phyloP scores from a whole-genome alignment of 2,888 invertebrate species.

The Callosobruchus maculatus region DNA sequence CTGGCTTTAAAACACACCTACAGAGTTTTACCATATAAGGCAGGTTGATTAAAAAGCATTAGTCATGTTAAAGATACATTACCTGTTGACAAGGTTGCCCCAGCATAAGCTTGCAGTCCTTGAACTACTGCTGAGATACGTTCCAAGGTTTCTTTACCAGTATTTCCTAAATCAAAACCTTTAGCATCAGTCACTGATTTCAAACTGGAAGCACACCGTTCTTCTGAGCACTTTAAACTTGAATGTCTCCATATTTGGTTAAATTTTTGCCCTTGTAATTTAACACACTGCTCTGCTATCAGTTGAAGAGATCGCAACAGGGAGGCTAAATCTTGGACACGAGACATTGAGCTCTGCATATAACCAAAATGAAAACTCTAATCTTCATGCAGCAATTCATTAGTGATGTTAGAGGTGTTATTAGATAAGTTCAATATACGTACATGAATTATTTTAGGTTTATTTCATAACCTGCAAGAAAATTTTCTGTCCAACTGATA shows the following conservation, averaged over 20 bases:
- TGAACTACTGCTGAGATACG: constrained; percentile 66
- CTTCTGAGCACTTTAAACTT: constrained; percentile 55
- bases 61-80: constrained; percentile 9
- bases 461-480: not conserved
- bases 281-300: constrained; percentile 63
- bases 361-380: not conserved
- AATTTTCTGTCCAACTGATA: not conserved
- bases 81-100: constrained; percentile 33
- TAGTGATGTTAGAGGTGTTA: not conserved
- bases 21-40: not conserved
- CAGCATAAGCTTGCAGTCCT: constrained; percentile 62
- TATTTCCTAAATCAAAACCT: constrained; percentile 39
- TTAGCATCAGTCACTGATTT: constrained; percentile 9
- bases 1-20: not conserved
- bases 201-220: constrained; percentile 26
- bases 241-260: constrained; percentile 67
- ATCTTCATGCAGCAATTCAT: not conserved
- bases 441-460: not conserved
- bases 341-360: constrained; percentile 49
- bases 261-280: constrained; percentile 61
- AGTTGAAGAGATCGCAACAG: constrained; percentile 67
- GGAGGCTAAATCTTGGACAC: constrained; percentile 62
- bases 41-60: not conserved
- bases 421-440: not conserved
- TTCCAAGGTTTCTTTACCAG: constrained; percentile 58